Evolutionary conservation across 2,888 invertebrate genomes (phyloP).

Genomic region (Shargacucullia verbasci): DNA sequence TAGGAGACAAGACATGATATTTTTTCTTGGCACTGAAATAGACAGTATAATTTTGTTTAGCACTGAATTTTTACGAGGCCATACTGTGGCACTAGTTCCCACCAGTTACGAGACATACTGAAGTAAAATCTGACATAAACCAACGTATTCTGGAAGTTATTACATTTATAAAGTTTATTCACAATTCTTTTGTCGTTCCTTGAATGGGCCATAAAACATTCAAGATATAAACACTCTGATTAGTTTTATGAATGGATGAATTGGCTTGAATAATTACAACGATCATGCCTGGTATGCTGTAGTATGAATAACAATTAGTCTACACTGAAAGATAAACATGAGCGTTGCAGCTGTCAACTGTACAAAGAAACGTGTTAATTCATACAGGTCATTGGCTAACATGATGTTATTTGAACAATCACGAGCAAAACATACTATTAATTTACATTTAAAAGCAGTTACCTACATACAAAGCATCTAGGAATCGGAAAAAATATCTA

Average conservation of each 20-base stretch:
- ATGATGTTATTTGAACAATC: no score
- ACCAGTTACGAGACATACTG: slow-evolving; percentile 16
- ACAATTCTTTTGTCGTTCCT: slow-evolving; percentile 27
- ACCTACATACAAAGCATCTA: no score
- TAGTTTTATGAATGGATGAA: slow-evolving; percentile 56
- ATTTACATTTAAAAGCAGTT: no score
- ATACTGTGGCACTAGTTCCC: slow-evolving; percentile 4
- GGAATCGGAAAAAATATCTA: no score
- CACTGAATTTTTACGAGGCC: slow-evolving; percentile 10
- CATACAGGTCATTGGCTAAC: no score
- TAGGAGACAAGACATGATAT: not conserved
- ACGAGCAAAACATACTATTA: no score
- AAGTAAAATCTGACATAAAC: slow-evolving; percentile 33
- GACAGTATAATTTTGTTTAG: not conserved
- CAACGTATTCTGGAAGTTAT: slow-evolving; percentile 41
- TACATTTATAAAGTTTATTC: slow-evolving; percentile 39
- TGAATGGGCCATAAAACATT: slow-evolving; percentile 53
- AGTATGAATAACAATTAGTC: slow-evolving; percentile 38
- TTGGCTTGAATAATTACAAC: slow-evolving; percentile 41
- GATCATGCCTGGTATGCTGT: slow-evolving; percentile 21
- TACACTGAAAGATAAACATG: not conserved
- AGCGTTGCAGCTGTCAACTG: slow-evolving; percentile 6
- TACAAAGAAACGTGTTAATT: not conserved
- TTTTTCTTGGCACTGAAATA: no score
- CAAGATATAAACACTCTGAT: slow-evolving; percentile 45